These are phyloP conservation scores for Haliclystus octoradiatus DNA, from an alignment of 30 jellyfish, hydroid and myxozoan species.

Conservation along the genomic window DNA sequence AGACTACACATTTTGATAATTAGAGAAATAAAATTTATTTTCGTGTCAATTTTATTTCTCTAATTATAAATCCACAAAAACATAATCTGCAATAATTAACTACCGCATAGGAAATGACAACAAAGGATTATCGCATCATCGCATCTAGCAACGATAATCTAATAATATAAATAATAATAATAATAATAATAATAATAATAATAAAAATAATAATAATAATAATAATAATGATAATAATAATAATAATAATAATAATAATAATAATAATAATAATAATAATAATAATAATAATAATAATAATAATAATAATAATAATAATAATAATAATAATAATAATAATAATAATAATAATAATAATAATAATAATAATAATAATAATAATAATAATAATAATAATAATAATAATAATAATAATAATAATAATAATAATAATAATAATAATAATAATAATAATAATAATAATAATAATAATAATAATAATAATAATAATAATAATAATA, in stretches of 20 bases:
- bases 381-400: slow-evolving; percentile 2
- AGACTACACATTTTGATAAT: too few species aligned
- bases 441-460: slow-evolving; percentile 1
- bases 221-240: neutral
- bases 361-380: slow-evolving; percentile 3
- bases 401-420: slow-evolving; percentile 2
- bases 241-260: neutral
- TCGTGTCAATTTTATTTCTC: too few species aligned
- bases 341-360: slow-evolving; percentile 1
- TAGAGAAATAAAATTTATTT: too few species aligned
- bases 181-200: neutral
- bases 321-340: neutral
- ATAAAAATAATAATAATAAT: neutral
- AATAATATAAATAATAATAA: neutral
- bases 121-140: too few species aligned
- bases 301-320: neutral
- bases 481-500: neutral
- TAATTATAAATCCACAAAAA: too few species aligned
- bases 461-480: neutral
- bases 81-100: too few species aligned
- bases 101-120: too few species aligned
- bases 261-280: neutral
- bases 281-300: neutral
- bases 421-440: slow-evolving; percentile 3
- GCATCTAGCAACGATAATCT: too few species aligned